Evolutionary conservation across 2,113 vertebrate species (phyloP), one percentile per base, ranked within the genome.

Genomic region (Thryonomys swinderianus): DNA sequence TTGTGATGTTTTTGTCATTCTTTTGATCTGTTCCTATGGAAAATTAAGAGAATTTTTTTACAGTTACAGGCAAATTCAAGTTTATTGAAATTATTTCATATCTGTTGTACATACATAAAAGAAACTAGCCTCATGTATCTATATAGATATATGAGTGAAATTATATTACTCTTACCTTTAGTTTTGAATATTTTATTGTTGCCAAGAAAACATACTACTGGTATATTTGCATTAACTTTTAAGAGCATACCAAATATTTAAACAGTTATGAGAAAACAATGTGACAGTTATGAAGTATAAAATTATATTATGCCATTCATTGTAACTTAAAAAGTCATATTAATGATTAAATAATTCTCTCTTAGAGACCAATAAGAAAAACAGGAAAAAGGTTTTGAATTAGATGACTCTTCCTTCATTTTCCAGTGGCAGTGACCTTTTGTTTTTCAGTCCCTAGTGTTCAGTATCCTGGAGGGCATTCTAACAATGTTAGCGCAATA

Each of bases 391-490:
- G 34, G 57, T 67, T 91, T 40, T 95, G 79, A 93, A 84, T 96
- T 76, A 79, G 90, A 64, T 90, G 96, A 86, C 61, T 12, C 66
- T 91, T 93, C 89, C 48, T 32, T 2, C n/a, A 45, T 92, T 95
- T 97, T 92, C 82, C 91, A 94, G 48, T 92, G 95, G 91, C 94
- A 97, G 7, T 96, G 91, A 97, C 95, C 94, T 97, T 98, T 97
- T 96, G 94, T 97, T 97, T 98, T 96, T 96, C 74, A 92, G 51
- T 96, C 34, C 55, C 34, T 94, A 14, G 3, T 74, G 42, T 86
- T 62, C 67, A 87, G 89, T 94, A 86, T 95, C 97, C 1, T 94
- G 0, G 61, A 95, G 94, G 96, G 87, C 97, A 74, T 95, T 90
- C 88, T 96, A 86, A 87, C 82, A 92, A 78, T 96, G 94, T 95